Percentiles rank a stretch among this genome's conserved stretches.
phyloP scores from a whole-genome alignment of 2,888 invertebrate species.

The Noctua pronuba region DNA sequence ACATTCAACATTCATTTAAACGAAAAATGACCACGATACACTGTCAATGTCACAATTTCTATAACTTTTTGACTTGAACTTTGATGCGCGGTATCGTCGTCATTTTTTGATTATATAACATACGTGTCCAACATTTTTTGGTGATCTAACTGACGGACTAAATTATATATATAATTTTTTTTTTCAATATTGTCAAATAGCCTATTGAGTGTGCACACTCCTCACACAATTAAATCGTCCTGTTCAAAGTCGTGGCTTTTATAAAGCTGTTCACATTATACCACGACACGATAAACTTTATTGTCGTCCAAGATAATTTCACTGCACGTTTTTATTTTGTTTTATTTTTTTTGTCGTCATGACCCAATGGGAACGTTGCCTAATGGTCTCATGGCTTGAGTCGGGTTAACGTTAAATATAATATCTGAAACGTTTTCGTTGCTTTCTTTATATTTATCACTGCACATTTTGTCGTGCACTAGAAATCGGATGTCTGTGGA shows the following conservation, averaged over 20 bases:
- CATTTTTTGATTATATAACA: too few relatives aligned
- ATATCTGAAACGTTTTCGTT: constrained; percentile 3
- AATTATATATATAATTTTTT: too few relatives aligned
- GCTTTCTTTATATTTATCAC: neutral
- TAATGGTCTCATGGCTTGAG: constrained; percentile 22
- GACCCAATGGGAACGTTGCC: constrained; percentile 45
- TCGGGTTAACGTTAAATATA: neutral
- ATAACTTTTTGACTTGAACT: too few relatives aligned
- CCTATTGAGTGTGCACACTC: neutral
- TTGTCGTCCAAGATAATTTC: neutral
- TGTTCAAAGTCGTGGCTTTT: neutral
- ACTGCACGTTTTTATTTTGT: constrained; percentile 2
- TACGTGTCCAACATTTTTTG: too few relatives aligned
- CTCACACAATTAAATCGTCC: neutral
- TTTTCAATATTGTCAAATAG: too few relatives aligned
- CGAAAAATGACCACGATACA: too few relatives aligned
- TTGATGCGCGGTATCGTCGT: too few relatives aligned
- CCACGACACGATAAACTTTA: neutral
- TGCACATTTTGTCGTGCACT: neutral
- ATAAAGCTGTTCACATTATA: neutral
- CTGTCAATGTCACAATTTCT: too few relatives aligned
- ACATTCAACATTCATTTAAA: too few relatives aligned
- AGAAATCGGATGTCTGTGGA: neutral
- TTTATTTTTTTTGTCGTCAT: constrained; percentile 24
- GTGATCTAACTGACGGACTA: too few relatives aligned